Conservation (phyloP, 2,888 invertebrate species). For the Disparrhopalites patrizii region DNA sequence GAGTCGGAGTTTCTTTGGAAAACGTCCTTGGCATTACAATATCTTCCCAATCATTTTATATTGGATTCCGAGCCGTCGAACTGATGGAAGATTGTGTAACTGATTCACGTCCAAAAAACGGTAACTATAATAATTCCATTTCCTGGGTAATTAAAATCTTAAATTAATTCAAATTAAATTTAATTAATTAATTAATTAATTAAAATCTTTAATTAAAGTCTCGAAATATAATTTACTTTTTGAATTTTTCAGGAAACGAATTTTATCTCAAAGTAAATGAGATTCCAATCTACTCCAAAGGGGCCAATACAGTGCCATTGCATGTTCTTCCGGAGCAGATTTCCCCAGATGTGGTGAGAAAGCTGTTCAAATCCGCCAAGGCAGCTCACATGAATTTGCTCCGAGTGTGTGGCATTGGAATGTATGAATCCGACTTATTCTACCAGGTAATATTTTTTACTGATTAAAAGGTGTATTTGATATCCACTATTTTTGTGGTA, state of each 20-base stretch:
- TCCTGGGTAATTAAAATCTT: no score
- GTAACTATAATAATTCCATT: no score
- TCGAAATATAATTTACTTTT: neutral
- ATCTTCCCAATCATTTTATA: constrained; percentile 55
- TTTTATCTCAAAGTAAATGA: constrained; percentile 58
- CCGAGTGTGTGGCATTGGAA: constrained; percentile 58
- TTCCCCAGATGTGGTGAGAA: constrained; percentile 50
- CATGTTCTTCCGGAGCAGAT: constrained; percentile 54
- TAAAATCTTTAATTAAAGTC: no score
- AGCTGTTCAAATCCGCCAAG: constrained; percentile 52
- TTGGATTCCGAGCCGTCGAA: constrained; percentile 84
- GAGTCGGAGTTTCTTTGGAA: constrained; percentile 57
- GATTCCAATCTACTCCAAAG: constrained; percentile 56
- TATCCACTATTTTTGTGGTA: neutral
- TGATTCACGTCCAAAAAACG: neutral
- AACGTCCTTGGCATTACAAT: constrained; percentile 22
- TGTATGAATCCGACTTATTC: constrained; percentile 56
- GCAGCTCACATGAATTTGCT: constrained; percentile 57
- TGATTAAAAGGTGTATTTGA: neutral
- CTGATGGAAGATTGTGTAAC: constrained; percentile 67
- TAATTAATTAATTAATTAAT: no score
- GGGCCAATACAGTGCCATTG: constrained; percentile 57
- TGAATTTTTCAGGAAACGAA: constrained; percentile 49
- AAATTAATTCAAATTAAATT: no score
- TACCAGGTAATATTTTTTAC: constrained; percentile 50